Percentiles rank a stretch among this genome's conserved stretches.
Evolutionary conservation across 2,797 vertebrate genomes (phyloP).

Genomic region (Staurois parvus): DNA sequence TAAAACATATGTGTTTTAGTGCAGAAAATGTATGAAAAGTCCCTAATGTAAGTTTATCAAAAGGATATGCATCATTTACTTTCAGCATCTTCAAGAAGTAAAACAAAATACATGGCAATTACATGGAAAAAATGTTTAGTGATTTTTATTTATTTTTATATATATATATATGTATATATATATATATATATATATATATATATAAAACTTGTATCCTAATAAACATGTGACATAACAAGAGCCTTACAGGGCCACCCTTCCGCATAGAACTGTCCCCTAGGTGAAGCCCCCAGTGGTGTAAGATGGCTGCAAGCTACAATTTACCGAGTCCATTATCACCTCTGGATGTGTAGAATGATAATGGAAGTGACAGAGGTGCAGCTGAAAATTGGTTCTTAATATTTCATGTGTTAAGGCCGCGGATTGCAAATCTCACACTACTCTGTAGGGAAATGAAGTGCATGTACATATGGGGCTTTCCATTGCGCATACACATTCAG

Average conservation of each 20-base stretch:
- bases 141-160: no score
- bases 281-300: slow-evolving; percentile 73
- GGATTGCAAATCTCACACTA: slow-evolving; percentile 80
- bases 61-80: no score
- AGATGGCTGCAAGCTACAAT: slow-evolving; percentile 78
- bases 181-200: neutral
- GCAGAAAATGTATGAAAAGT: no score
- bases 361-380: slow-evolving; percentile 88
- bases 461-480: slow-evolving; percentile 47
- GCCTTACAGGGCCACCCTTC: slow-evolving; percentile 70
- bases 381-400: slow-evolving; percentile 94
- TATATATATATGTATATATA: neutral
- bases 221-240: neutral
- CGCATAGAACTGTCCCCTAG: slow-evolving; percentile 70
- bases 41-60: neutral
- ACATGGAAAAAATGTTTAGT: neutral
- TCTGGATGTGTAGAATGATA: slow-evolving; percentile 83
- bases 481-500: slow-evolving; percentile 64
- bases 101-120: neutral
- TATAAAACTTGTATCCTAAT: neutral
- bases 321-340: slow-evolving; percentile 88
- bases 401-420: slow-evolving; percentile 87
- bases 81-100: neutral
- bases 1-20: neutral
- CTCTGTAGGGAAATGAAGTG: slow-evolving; percentile 77